Evolutionary conservation across 2,888 invertebrate genomes (phyloP), one percentile per base, ranked within the genome.

Genomic region (Punctoribates punctum): DNA sequence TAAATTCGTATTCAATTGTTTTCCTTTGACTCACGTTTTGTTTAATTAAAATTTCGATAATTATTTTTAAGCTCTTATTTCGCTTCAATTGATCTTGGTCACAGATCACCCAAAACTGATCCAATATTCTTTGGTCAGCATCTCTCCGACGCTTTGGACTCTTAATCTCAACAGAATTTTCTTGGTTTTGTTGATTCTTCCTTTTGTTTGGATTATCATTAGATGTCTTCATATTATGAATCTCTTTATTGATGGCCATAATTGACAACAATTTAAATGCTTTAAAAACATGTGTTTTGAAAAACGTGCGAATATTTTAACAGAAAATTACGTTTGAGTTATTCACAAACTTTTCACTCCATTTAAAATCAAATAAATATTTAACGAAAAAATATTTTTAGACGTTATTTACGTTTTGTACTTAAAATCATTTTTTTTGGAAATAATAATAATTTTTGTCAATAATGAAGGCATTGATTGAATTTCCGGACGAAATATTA

Each of bases 1-100:
- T 57, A 85, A 83, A 77, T 72, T 60, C 80, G 78, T 78, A 76
- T 73, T 76, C 23, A 76, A 38, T n/a, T n/a, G n/a, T n/a, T n/a
- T n/a, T n/a, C n/a, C n/a, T n/a, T n/a, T n/a, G 11, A 29, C 25
- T 27, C n/a, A 13, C 67, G 9, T 46, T 29, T 67, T 76, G 73
- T 73, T 74, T 62, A 11, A 62, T 25, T 29, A 76, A 20, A n/a
- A 51, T 76, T 29, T 73, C 72, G 5, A 76, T 23, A 73, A 76
- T 76, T 5, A 42, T 48, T 20, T 73, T 70, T 29, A 65, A 27
- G 29, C 76, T 73, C 42, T 72, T 73, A 17, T 42, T 23, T 46
- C 76, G 27, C 27, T 62, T 75, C 5, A 29, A 17, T n/a, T 75
- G 73, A 15, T 73, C 57, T n/a, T 60, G 23, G 38, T 75, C 76